Percentiles rank a stretch among this genome's conserved stretches.
Evolutionary conservation across 2,113 vertebrate species (phyloP).

Genomic region (Archocentrus centrarchus): DNA sequence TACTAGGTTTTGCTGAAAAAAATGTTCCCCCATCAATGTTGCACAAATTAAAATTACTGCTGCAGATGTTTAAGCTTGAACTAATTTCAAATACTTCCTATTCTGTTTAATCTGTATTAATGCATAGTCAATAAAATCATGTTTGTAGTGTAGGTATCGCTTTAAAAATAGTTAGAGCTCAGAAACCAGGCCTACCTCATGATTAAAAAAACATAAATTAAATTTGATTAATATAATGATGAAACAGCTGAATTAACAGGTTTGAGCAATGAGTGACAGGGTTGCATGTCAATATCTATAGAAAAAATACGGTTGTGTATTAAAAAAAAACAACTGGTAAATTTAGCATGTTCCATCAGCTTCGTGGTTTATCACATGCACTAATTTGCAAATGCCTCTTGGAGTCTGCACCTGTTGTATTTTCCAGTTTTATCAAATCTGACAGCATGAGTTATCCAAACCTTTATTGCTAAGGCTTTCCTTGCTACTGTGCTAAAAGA

Average conservation of each 20-base stretch:
- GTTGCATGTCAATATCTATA: neutral
- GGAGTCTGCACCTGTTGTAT: neutral
- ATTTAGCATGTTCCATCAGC: neutral
- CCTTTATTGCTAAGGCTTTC: neutral
- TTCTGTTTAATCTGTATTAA: no score
- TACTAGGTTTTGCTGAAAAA: no score
- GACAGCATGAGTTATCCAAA: neutral
- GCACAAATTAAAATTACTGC: no score
- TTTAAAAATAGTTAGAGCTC: neutral
- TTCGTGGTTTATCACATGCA: neutral
- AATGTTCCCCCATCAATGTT: no score
- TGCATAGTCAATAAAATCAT: neutral
- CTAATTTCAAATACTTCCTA: no score
- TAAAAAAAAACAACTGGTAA: neutral
- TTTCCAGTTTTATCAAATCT: neutral
- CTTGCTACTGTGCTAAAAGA: neutral
- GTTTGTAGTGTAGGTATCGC: neutral
- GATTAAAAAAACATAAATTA: neutral
- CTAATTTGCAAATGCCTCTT: neutral
- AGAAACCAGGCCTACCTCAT: neutral
- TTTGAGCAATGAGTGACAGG: neutral
- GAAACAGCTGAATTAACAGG: neutral
- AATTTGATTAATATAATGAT: neutral
- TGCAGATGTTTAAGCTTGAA: no score
- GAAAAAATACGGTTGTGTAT: neutral